Conservation (phyloP, 2,113 vertebrate genomes). For the Narcine bancroftii region DNA sequence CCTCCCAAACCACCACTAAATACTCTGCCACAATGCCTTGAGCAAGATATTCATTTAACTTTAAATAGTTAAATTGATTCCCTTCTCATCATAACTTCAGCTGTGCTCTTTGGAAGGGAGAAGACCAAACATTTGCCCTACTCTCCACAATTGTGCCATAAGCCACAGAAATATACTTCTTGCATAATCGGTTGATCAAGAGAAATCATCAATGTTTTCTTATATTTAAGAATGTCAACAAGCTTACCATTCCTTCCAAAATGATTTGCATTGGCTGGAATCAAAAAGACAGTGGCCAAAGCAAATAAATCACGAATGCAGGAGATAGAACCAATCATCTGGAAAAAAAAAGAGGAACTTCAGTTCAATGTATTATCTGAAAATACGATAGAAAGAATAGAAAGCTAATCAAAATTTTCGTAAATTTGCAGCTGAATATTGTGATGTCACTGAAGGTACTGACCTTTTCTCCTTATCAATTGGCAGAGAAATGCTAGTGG, state of each 20-base stretch:
- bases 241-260: slow-evolving; percentile 12
- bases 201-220: not conserved
- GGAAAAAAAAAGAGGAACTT: not conserved
- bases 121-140: not conserved
- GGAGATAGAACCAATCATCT: slow-evolving; percentile 21
- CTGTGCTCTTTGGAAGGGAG: not conserved
- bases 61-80: not conserved
- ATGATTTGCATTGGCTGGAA: not conserved
- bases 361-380: not conserved
- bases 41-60: not conserved
- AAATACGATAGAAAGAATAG: no score
- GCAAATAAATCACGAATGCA: not conserved
- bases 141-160: not conserved
- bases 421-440: not conserved
- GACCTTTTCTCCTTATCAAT: slow-evolving; percentile 15
- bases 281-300: not conserved
- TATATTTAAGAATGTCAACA: not conserved
- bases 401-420: not conserved
- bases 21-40: no score
- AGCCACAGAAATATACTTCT: no score
- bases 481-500: not conserved
- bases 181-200: not conserved
- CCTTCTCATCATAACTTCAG: not conserved
- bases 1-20: no score
- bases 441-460: not conserved